phyloP scores from a whole-genome alignment of 2,888 invertebrate genomes.

The Aspidiotus destructor region DNA sequence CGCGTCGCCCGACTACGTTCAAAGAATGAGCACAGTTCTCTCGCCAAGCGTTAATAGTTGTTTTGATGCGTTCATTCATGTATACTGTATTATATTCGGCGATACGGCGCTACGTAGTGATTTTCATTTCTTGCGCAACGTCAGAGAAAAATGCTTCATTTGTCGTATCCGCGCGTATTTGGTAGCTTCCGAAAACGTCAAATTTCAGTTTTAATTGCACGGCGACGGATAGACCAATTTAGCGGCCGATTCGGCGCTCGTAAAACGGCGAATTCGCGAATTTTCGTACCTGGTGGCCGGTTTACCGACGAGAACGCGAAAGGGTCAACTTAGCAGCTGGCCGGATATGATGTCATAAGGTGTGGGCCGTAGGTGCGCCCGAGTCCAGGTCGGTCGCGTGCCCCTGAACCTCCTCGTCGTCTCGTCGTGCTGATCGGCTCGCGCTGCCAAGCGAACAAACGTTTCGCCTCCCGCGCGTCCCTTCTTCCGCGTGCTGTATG shows the following conservation, averaged over 20 bases:
- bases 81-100: conserved; percentile 19
- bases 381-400: conserved; percentile 31
- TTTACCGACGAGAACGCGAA: conserved; percentile 17
- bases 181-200: background rate
- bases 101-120: conserved; percentile 19
- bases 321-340: conserved; percentile 31
- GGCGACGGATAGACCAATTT: background rate
- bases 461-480: background rate
- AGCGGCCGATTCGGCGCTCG: background rate
- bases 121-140: conserved; percentile 24
- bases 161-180: background rate
- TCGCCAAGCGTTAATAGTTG: conserved; percentile 10
- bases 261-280: conserved; percentile 12
- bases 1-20: no score
- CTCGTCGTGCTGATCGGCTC: conserved; percentile 3
- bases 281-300: conserved; percentile 30
- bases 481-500: background rate
- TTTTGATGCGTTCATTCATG: conserved; percentile 30
- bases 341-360: conserved; percentile 33
- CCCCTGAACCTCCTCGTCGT: conserved; percentile 31
- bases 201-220: conserved; percentile 1
- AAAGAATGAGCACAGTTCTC: no score
- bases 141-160: background rate
- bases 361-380: conserved; percentile 33
- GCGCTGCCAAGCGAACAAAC: background rate